These are phyloP conservation scores for Ctenicera cuprea DNA, from an alignment of 2,888 invertebrate genomes.

Conservation along the genomic window DNA sequence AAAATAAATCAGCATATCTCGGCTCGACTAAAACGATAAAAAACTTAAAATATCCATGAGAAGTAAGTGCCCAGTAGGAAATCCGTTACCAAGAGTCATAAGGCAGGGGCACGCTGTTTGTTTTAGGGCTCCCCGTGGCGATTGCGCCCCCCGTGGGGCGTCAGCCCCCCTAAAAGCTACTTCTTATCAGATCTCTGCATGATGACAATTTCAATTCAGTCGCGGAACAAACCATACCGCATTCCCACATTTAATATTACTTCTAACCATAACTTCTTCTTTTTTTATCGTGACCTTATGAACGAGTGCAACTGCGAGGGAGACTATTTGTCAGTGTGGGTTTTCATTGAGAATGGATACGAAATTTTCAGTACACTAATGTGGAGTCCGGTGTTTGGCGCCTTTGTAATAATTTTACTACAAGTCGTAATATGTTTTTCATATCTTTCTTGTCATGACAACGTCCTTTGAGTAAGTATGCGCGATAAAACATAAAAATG, in stretches of 20 bases:
- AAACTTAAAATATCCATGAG: conserved; percentile 44
- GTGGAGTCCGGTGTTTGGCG: conserved; percentile 67
- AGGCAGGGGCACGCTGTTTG: conserved; percentile 70
- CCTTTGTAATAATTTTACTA: conserved; percentile 69
- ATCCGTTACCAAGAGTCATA: conserved; percentile 69
- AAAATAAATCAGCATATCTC: conserved; percentile 39
- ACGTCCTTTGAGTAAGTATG: conserved; percentile 64
- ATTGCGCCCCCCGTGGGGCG: conserved; percentile 63
- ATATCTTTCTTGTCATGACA: conserved; percentile 66
- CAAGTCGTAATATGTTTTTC: conserved; percentile 67
- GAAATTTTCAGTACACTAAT: conserved; percentile 64
- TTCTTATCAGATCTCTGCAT: conserved; percentile 73
- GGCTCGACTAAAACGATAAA: conserved; percentile 33
- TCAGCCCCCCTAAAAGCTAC: conserved; percentile 69
- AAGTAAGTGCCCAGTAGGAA: conserved; percentile 68
- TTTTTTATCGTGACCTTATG: background rate
- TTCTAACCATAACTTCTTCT: conserved; percentile 4
- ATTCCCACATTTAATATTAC: conserved; percentile 45
- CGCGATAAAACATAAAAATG: conserved; percentile 69
- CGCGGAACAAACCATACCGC: conserved; percentile 60
- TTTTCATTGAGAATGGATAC: background rate
- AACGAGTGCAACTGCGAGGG: conserved; percentile 32
- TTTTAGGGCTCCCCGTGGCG: conserved; percentile 70
- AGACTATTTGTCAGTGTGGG: background rate
- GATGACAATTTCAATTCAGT: conserved; percentile 72